Percentiles rank a stretch among this genome's conserved stretches.
Conservation (phyloP, 1,140 invertebrate species). For the Euwallacea fornicatus region DNA sequence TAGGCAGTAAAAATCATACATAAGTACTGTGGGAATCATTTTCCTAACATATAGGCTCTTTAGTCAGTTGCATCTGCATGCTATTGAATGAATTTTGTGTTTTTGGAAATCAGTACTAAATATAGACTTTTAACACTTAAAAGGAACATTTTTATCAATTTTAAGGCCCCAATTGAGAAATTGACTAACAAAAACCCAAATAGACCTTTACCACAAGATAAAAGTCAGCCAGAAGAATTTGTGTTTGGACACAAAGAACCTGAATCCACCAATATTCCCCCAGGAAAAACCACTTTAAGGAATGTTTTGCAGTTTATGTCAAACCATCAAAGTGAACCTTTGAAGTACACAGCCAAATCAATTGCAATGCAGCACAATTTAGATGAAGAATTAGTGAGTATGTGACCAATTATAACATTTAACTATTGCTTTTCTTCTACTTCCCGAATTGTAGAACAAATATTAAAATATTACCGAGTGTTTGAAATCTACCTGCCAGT, state of each 20-base stretch:
- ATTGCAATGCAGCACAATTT: conserved; percentile 71
- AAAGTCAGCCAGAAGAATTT: conserved; percentile 50
- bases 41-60: too few relatives aligned
- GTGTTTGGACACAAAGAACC: conserved; percentile 64
- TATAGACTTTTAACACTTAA: too few relatives aligned
- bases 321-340: conserved; percentile 62
- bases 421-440: too few relatives aligned
- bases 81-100: too few relatives aligned
- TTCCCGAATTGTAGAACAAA: conserved; percentile 54
- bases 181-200: conserved; percentile 40
- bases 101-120: too few relatives aligned
- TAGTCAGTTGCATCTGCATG: too few relatives aligned
- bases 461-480: conserved; percentile 59
- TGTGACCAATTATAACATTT: conserved; percentile 37
- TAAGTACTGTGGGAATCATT: too few relatives aligned
- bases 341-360: conserved; percentile 57
- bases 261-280: conserved; percentile 57
- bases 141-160: too few relatives aligned
- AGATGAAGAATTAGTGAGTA: conserved; percentile 61
- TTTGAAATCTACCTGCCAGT: conserved; percentile 59
- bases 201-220: conserved; percentile 56
- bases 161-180: conserved; percentile 6
- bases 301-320: conserved; percentile 63
- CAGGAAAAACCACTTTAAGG: conserved; percentile 59
- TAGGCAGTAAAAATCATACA: too few relatives aligned